Percentiles rank a stretch among this genome's conserved stretches.
Evolutionary conservation across 2,888 invertebrate species (phyloP).

Genomic region (Drosophila mimica): DNA sequence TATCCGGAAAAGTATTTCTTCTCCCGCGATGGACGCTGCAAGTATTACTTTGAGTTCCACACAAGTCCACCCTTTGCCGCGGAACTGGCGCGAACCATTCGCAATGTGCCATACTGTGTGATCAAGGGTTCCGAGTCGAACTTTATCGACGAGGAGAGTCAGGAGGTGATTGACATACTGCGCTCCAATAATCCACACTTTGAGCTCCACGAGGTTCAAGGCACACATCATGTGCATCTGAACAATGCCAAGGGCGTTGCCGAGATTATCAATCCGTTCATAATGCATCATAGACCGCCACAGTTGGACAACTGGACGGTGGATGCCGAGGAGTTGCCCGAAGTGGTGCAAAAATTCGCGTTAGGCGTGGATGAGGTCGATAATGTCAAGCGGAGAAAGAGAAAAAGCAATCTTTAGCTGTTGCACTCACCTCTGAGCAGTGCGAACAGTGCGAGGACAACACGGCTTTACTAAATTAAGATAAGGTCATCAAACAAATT

Average conservation of each 20-base stretch:
- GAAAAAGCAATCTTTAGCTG: slow-evolving; percentile 81
- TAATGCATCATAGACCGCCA: slow-evolving; percentile 84
- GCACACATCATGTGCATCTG: slow-evolving; percentile 91
- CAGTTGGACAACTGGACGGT: slow-evolving; percentile 72
- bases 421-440: slow-evolving; percentile 67
- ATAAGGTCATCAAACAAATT: slow-evolving; percentile 11
- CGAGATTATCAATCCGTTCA: slow-evolving; percentile 87
- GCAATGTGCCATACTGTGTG: slow-evolving; percentile 88
- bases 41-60: slow-evolving; percentile 75
- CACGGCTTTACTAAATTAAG: background rate
- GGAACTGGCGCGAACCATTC: slow-evolving; percentile 87
- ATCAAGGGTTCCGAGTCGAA: slow-evolving; percentile 87
- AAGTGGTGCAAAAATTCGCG: slow-evolving; percentile 56
- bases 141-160: slow-evolving; percentile 86
- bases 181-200: slow-evolving; percentile 87
- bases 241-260: slow-evolving; percentile 88
- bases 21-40: slow-evolving; percentile 82
- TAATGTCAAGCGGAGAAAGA: slow-evolving; percentile 71
- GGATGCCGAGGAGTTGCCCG: slow-evolving; percentile 38
- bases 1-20: slow-evolving; percentile 87
- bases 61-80: slow-evolving; percentile 85
- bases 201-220: slow-evolving; percentile 87
- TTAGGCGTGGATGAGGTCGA: slow-evolving; percentile 60
- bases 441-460: slow-evolving; percentile 40
- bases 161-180: slow-evolving; percentile 87